phyloP scores from a whole-genome alignment of 1,140 invertebrate species.

The Ctenoplectra terminalis region DNA sequence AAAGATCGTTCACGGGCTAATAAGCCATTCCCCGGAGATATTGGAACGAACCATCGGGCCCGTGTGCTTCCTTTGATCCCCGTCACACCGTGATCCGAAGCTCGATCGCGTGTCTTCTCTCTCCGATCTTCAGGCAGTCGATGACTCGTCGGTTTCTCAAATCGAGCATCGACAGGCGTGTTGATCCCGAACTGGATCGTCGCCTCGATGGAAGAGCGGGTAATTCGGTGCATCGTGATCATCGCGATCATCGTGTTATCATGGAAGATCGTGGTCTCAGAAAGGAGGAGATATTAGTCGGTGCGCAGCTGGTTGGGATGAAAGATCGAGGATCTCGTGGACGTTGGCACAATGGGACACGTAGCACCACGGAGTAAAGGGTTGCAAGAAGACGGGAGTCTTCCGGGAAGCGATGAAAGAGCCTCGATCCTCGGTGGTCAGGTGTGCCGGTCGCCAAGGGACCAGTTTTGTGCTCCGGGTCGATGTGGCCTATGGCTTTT shows the following conservation, averaged over 20 bases:
- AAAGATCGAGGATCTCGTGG: conserved; percentile 51
- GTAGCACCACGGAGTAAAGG: conserved; percentile 65
- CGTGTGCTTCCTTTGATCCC: conserved; percentile 37
- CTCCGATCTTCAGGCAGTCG: neutral
- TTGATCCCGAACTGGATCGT: neutral
- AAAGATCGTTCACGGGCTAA: conserved; percentile 67
- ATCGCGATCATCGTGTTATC: conserved; percentile 61
- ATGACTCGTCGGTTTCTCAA: conserved; percentile 24
- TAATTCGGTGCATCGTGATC: conserved; percentile 56
- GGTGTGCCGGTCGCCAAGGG: conserved; percentile 58
- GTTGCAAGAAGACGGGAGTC: conserved; percentile 71
- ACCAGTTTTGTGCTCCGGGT: conserved; percentile 59
- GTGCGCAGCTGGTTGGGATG: conserved; percentile 61
- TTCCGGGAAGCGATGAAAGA: conserved; percentile 76
- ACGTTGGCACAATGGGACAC: conserved; percentile 67
- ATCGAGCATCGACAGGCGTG: neutral
- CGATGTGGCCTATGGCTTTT: conserved; percentile 51
- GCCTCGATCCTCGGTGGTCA: conserved; percentile 66
- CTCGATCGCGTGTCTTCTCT: neutral
- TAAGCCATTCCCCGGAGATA: conserved; percentile 65
- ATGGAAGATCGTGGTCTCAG: conserved; percentile 44
- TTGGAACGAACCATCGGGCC: conserved; percentile 37
- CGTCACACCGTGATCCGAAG: neutral
- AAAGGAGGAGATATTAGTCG: conserved; percentile 19
- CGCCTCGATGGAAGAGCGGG: conserved; percentile 5